Evolutionary conservation across 1,140 invertebrate genomes (phyloP), one percentile per base, ranked within the genome.

Genomic region (Pteromalus puparum): DNA sequence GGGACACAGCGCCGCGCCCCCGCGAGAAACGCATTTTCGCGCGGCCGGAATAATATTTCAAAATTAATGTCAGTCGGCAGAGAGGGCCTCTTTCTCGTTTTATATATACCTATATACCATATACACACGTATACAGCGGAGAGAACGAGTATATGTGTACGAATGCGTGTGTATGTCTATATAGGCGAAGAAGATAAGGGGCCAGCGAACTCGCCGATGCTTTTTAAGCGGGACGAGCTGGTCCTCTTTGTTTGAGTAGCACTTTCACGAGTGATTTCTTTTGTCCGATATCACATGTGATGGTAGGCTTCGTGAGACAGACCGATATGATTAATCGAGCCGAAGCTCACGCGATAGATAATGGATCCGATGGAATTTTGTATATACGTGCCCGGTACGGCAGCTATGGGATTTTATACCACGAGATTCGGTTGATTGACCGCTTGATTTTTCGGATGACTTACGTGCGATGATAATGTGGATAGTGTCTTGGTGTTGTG

Each of bases 41-140:
- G 86, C 83, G 53, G 82, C 61, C 85, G 86, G 87, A 90, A 90
- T 90, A 90, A 90, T 90, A 91, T 89, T 90, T 91, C 86, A 90
- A 91, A 91, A 90, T 91, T 91, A 90, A 90, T 89, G 89, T 90
- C 90, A 88, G 86, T 89, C 85, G 87, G 48, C 38, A 68, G 34
- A 28, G 72, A 75, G 61, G 88, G 85, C 26, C 24, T 70, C 68
- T 28, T 70, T 70, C 68, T 61, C 21, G 38, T 42, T 38, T 13
- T 42, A 65, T 34, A 65, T 34, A 18, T 65, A 34, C 10, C 26
- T 28, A 68, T 79, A 26, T n/a, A 38, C 21, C 38, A 26, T 38
- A 74, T 74, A 74, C 21, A 67, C 21, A 67, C 9, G 30, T 34
- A 30, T 1, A 73, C 70, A 78, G 7, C 30, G 30, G 48, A 26